A percentile compares a stretch with the other conserved stretches of the same genome.
Evolutionary conservation across 1,140 invertebrate species (phyloP).

Genomic region (Choristoneura fumiferana): DNA sequence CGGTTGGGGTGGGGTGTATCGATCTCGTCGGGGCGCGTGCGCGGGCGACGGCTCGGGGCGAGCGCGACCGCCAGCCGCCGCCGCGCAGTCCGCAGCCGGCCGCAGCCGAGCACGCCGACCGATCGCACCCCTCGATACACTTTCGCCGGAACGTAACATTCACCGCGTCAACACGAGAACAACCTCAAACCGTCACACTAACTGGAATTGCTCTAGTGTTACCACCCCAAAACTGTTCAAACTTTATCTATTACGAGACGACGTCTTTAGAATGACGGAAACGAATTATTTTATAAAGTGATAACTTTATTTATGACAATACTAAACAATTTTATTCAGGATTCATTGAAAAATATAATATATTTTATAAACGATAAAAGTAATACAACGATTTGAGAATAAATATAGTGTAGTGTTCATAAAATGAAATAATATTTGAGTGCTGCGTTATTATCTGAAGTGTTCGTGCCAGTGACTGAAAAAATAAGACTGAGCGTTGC

Average conservation of each 20-base stretch:
- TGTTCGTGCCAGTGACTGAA: slow-evolving; percentile 66
- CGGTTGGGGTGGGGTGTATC: slow-evolving; percentile 72
- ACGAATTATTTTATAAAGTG: slow-evolving; percentile 10
- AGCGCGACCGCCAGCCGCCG: slow-evolving; percentile 41
- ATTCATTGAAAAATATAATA: neutral
- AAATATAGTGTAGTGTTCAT: slow-evolving; percentile 19
- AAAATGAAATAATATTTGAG: slow-evolving; percentile 38
- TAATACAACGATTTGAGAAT: slow-evolving; percentile 22
- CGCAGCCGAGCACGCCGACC: slow-evolving; percentile 55
- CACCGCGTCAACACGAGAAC: slow-evolving; percentile 57
- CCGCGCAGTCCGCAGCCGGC: slow-evolving; percentile 70
- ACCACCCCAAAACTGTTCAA: slow-evolving; percentile 42
- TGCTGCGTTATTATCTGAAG: slow-evolving; percentile 44
- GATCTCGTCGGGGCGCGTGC: slow-evolving; percentile 70
- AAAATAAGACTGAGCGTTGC: slow-evolving; percentile 55
- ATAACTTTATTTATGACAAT: slow-evolving; percentile 26
- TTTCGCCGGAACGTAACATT: slow-evolving; percentile 56
- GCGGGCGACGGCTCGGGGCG: slow-evolving; percentile 44
- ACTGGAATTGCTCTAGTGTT: slow-evolving; percentile 63
- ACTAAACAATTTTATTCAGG: slow-evolving; percentile 1
- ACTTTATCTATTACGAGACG: slow-evolving; percentile 18
- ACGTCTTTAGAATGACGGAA: neutral
- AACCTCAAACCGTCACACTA: slow-evolving; percentile 52
- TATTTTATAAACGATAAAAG: neutral
- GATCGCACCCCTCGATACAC: slow-evolving; percentile 22